phyloP scores from a whole-genome alignment of 1,140 invertebrate species.

The Drosophila lacteicornis region DNA sequence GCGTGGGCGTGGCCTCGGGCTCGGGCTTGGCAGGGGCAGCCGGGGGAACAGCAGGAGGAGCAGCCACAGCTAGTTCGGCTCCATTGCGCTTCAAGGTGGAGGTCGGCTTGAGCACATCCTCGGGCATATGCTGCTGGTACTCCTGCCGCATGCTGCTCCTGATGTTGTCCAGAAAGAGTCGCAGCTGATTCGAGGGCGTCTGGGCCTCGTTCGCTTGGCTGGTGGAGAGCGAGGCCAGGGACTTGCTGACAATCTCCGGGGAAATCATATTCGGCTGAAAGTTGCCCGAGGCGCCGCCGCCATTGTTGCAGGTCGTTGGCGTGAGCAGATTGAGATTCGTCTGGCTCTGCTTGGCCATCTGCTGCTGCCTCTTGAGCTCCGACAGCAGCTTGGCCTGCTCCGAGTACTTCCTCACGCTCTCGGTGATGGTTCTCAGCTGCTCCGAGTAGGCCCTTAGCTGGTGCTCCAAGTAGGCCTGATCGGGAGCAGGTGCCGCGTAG shows the following conservation, averaged over 20 bases:
- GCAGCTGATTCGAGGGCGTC: conserved; percentile 79
- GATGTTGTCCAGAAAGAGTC: conserved; percentile 82
- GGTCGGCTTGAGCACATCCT: conserved; percentile 71
- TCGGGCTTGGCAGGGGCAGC: conserved; percentile 10
- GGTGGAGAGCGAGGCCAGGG: conserved; percentile 69
- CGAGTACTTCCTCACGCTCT: conserved; percentile 83
- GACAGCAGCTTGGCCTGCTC: conserved; percentile 83
- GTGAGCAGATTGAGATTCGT: conserved; percentile 66
- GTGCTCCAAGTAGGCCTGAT: conserved; percentile 82
- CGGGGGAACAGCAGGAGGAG: not conserved
- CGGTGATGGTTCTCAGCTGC: conserved; percentile 81
- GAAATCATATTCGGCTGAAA: conserved; percentile 82
- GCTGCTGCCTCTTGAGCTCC: conserved; percentile 81
- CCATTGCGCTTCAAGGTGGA: conserved; percentile 40
- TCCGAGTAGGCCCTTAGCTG: conserved; percentile 83
- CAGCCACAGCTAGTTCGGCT: not conserved
- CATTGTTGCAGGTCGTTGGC: conserved; percentile 41
- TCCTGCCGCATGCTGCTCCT: conserved; percentile 83
- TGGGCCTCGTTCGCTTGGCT: conserved; percentile 62
- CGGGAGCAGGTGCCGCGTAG: conserved; percentile 74
- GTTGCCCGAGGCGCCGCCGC: conserved; percentile 15
- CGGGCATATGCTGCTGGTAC: conserved; percentile 80
- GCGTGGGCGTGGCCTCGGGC: conserved; percentile 63
- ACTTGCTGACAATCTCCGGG: conserved; percentile 81
- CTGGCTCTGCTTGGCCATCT: conserved; percentile 72